Evolutionary conservation across 2,113 vertebrate genomes (phyloP).

Genomic region (Zapus hudsonius): DNA sequence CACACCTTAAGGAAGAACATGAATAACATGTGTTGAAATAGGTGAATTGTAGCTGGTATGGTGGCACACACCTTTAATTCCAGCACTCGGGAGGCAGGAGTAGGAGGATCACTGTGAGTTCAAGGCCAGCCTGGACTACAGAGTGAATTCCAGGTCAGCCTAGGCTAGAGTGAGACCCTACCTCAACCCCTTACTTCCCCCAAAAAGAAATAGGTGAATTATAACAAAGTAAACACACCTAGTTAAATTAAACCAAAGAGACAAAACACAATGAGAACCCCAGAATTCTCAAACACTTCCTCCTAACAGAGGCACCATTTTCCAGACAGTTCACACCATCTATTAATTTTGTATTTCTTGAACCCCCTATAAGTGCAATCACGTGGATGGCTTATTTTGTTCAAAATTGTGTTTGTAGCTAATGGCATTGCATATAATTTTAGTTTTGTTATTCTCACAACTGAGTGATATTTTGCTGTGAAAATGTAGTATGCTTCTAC

Average conservation of each 20-base stretch:
- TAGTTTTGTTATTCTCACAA: constrained; percentile 4
- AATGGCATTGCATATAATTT: background rate
- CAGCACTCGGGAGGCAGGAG: no score
- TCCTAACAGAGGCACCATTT: background rate
- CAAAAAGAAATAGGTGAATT: background rate
- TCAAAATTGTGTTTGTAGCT: background rate
- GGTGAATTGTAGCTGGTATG: background rate
- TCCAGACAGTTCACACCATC: background rate
- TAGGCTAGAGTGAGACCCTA: no score
- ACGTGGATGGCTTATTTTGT: background rate
- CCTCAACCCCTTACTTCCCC: no score
- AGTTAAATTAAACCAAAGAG: background rate
- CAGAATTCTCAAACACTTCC: background rate
- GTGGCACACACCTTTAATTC: no score
- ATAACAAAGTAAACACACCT: background rate
- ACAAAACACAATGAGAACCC: background rate
- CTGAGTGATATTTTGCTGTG: background rate
- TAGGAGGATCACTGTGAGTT: no score
- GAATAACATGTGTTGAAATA: background rate
- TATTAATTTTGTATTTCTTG: constrained; percentile 21
- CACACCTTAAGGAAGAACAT: background rate
- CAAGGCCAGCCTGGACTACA: no score
- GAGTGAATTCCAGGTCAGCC: no score
- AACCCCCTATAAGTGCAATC: background rate
- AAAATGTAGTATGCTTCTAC: background rate